A percentile compares a stretch with the other conserved stretches of the same genome.
Evolutionary conservation across 2,888 invertebrate species (phyloP).

Genomic region (Pedicia rivosa): DNA sequence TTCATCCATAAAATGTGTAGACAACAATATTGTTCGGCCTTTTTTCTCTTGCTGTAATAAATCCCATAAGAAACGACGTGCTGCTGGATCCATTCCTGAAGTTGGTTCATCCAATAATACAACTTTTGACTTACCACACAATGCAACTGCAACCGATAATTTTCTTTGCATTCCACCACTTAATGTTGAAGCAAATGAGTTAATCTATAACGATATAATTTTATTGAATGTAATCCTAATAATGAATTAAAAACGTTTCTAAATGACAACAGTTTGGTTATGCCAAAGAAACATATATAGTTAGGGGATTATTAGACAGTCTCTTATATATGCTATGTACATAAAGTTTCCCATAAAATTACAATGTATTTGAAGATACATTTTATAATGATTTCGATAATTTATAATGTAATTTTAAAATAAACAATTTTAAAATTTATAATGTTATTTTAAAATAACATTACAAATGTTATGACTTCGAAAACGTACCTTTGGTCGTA

Average conservation of each 20-base stretch:
- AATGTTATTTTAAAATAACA: no score
- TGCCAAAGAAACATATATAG: no score
- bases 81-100: slow-evolving; percentile 79
- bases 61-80: slow-evolving; percentile 72
- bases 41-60: slow-evolving; percentile 53
- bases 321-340: no score
- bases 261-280: no score
- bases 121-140: slow-evolving; percentile 58
- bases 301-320: no score
- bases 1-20: slow-evolving; percentile 85
- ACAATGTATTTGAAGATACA: not conserved
- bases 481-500: slow-evolving; percentile 48
- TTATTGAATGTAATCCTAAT: no score
- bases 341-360: no score
- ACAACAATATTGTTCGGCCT: slow-evolving; percentile 62
- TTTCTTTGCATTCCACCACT: slow-evolving; percentile 70
- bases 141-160: slow-evolving; percentile 55
- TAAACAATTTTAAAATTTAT: no score
- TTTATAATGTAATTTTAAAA: no score
- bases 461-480: no score
- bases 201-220: no score
- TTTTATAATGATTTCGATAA: slow-evolving; percentile 16
- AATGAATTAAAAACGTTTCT: no score
- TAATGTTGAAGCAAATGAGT: slow-evolving; percentile 39
- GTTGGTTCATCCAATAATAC: slow-evolving; percentile 63